phyloP scores from a whole-genome alignment of 2,113 vertebrate genomes.

The Eidolon helvum region DNA sequence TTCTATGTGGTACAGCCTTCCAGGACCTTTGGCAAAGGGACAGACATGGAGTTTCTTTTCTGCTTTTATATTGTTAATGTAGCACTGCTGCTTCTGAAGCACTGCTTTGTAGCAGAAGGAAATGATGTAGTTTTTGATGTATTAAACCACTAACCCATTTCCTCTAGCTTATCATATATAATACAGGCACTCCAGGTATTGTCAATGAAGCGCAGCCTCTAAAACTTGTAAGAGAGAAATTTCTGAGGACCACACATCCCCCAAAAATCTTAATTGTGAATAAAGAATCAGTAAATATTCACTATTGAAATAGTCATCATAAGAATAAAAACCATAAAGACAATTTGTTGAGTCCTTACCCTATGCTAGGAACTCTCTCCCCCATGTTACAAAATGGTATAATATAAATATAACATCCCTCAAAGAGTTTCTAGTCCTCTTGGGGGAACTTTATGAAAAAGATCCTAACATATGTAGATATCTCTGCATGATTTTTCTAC shows the following conservation, averaged over 20 bases:
- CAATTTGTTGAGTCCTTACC: neutral
- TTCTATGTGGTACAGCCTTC: neutral
- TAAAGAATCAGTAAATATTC: neutral
- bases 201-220: neutral
- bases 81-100: neutral
- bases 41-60: neutral
- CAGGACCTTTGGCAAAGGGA: neutral
- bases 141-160: slow-evolving; percentile 20
- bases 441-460: neutral
- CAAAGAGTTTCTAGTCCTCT: neutral
- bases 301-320: neutral
- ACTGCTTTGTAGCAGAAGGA: neutral
- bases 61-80: neutral
- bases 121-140: slow-evolving; percentile 11
- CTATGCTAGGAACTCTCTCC: neutral
- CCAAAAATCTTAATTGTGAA: neutral
- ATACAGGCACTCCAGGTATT: neutral
- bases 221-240: neutral
- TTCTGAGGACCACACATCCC: neutral
- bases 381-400: neutral
- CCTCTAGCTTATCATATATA: neutral
- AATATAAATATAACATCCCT: neutral
- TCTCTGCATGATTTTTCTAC: neutral
- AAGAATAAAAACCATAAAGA: neutral
- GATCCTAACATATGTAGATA: neutral